Evolutionary conservation across 2,797 vertebrate genomes (phyloP).

Genomic region (Muraenolepis orangiensis): DNA sequence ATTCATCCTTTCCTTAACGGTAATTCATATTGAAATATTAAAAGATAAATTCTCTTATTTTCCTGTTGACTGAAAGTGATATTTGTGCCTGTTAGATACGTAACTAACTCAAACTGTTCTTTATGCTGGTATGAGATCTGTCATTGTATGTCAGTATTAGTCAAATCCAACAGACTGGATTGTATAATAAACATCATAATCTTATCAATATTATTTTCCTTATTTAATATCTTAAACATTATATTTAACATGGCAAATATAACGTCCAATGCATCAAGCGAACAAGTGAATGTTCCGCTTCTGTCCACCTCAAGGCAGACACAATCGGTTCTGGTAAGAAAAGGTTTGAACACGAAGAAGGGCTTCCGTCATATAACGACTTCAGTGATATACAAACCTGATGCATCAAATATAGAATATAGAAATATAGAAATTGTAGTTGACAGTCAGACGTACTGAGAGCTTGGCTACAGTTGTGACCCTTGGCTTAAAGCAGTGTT

Average conservation of each 20-base stretch:
- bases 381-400: slow-evolving; percentile 9
- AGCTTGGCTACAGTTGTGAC: slow-evolving; percentile 21
- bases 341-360: slow-evolving; percentile 39
- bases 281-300: slow-evolving; percentile 34
- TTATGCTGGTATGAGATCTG: slow-evolving; percentile 42
- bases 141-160: not conserved
- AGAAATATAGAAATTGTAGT: slow-evolving; percentile 15
- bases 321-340: slow-evolving; percentile 35
- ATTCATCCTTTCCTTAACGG: not conserved
- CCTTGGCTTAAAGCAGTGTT: slow-evolving; percentile 29
- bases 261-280: slow-evolving; percentile 15
- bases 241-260: slow-evolving; percentile 17
- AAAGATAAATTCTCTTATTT: slow-evolving; percentile 6
- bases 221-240: slow-evolving; percentile 7
- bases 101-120: slow-evolving; percentile 24
- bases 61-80: slow-evolving; percentile 3
- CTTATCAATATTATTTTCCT: not conserved
- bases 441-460: slow-evolving; percentile 5
- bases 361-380: slow-evolving; percentile 12
- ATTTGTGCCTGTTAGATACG: slow-evolving; percentile 18
- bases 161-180: slow-evolving; percentile 14
- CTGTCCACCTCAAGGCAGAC: slow-evolving; percentile 47
- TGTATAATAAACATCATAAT: not conserved
- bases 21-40: slow-evolving; percentile 7
- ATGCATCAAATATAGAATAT: slow-evolving; percentile 22